These are phyloP conservation scores for Melipona beecheii DNA, from an alignment of 2,888 invertebrate genomes.

Conservation along the genomic window DNA sequence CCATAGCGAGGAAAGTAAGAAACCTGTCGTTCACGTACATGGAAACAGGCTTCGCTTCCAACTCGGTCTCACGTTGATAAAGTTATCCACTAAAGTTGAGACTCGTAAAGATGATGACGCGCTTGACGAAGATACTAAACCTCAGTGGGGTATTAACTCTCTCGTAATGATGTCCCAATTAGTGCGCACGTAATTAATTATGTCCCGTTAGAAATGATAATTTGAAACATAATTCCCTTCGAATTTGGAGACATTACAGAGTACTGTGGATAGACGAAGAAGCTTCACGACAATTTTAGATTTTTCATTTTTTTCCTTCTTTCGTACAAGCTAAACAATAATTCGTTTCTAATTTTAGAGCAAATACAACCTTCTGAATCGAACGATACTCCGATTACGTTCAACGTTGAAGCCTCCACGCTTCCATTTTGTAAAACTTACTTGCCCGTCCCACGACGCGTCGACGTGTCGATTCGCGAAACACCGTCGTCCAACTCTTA, in stretches of 20 bases:
- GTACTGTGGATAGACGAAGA: no score
- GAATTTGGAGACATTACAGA: neutral
- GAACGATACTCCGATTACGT: no score
- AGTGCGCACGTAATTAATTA: neutral
- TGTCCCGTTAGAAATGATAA: neutral
- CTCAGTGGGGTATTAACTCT: slow-evolving; percentile 17
- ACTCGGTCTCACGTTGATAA: slow-evolving; percentile 30
- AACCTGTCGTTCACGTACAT: neutral
- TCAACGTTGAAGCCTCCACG: no score
- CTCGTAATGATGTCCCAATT: neutral
- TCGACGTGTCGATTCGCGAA: neutral
- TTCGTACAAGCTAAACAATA: no score
- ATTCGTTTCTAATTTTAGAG: no score
- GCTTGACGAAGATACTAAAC: slow-evolving; percentile 49
- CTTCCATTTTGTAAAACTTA: neutral
- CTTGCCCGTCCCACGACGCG: neutral
- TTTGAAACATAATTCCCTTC: neutral
- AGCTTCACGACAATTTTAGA: no score
- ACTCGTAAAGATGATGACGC: slow-evolving; percentile 43
- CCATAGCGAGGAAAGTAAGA: neutral
- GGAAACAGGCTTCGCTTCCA: slow-evolving; percentile 7
- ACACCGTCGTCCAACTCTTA: neutral
- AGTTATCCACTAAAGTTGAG: slow-evolving; percentile 45
- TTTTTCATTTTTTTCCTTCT: no score
- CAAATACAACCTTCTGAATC: no score